Percentiles rank a stretch among this genome's conserved stretches.
These are phyloP conservation scores for Blastobasis adustella DNA, from an alignment of 2,888 invertebrate genomes.

Conservation along the genomic window DNA sequence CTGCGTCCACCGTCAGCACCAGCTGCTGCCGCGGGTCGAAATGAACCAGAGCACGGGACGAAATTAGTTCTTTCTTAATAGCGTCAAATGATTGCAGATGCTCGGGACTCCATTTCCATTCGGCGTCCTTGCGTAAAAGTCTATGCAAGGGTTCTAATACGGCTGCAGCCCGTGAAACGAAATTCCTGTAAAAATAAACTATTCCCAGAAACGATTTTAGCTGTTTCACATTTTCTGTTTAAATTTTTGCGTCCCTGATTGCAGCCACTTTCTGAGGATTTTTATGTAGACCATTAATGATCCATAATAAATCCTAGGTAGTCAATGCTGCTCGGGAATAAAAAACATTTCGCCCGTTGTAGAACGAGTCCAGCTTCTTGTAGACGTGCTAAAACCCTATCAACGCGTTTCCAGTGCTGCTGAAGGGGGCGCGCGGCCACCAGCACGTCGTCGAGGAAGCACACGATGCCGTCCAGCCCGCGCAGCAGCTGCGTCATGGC, in stretches of 20 bases:
- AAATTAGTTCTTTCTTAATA: too few species aligned
- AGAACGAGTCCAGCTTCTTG: not conserved
- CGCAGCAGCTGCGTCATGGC: not conserved
- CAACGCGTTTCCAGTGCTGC: not conserved
- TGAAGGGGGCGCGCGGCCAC: too few species aligned
- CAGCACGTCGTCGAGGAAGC: not conserved
- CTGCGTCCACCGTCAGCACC: too few species aligned
- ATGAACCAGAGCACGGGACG: too few species aligned
- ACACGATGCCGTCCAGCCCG: not conserved
- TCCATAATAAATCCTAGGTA: conserved; percentile 1
- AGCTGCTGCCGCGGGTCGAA: too few species aligned
- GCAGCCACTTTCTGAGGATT: not conserved
- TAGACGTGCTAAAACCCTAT: not conserved
- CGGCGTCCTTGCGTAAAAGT: not conserved
- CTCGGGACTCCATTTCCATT: conserved; percentile 1
- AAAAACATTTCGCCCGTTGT: not conserved
- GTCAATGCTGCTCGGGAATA: not conserved
- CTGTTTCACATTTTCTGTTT: not conserved
- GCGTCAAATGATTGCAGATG: too few species aligned
- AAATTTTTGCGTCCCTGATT: not conserved
- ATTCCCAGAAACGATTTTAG: conserved; percentile 3
- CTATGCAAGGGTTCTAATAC: not conserved
- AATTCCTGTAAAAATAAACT: conserved; percentile 1
- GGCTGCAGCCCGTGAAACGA: not conserved
- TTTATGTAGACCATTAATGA: conserved; percentile 1